Conservation (phyloP, 2,888 invertebrate species). For the Lottia gigantea region DNA sequence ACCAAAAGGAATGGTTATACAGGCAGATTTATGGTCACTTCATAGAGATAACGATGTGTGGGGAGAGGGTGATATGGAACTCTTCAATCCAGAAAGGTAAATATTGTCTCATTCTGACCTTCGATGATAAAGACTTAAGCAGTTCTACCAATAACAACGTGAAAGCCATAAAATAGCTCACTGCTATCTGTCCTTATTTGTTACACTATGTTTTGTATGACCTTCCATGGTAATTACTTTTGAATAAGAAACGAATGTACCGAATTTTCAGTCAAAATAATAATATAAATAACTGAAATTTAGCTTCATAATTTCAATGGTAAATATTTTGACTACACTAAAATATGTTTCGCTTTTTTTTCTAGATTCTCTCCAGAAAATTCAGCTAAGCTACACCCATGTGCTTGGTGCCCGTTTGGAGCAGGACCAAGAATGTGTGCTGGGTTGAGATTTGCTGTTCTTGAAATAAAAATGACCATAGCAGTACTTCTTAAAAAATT, state of each 20-base stretch:
- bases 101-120: neutral
- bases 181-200: no score
- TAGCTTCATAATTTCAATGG: no score
- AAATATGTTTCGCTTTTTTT: no score
- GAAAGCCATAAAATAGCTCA: no score
- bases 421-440: constrained; percentile 61
- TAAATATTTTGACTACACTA: no score
- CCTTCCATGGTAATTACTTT: no score
- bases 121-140: neutral
- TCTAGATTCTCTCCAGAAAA: constrained; percentile 52
- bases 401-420: constrained; percentile 63
- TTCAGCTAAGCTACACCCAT: constrained; percentile 45
- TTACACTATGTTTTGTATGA: no score
- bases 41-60: constrained; percentile 56
- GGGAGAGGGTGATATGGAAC: constrained; percentile 51
- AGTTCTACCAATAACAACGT: neutral
- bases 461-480: constrained; percentile 60
- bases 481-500: constrained; percentile 50
- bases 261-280: no score
- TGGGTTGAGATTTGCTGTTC: constrained; percentile 58
- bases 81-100: constrained; percentile 60
- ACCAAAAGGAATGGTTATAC: constrained; percentile 57
- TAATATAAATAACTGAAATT: no score
- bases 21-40: constrained; percentile 61
- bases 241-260: no score